Conservation (phyloP, 1,140 invertebrate genomes). For the Rhynchophorus ferrugineus region DNA sequence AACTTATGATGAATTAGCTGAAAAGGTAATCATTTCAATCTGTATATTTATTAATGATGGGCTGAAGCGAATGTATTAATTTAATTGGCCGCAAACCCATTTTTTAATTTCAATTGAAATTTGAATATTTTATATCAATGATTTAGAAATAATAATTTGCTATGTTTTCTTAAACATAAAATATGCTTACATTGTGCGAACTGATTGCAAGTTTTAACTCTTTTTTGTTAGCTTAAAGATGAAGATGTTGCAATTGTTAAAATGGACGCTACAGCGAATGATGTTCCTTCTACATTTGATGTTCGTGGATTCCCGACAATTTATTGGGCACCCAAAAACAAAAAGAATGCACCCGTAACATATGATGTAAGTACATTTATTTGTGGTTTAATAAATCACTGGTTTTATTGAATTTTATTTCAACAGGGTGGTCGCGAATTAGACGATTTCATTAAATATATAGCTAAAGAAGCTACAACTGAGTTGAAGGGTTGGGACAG, state of each 20-base stretch:
- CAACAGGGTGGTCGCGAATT: conserved; percentile 85
- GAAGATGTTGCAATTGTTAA: conserved; percentile 94
- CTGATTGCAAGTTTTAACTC: conserved; percentile 3
- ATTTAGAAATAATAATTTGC: too few relatives aligned
- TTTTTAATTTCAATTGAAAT: too few relatives aligned
- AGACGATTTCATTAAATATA: conserved; percentile 94
- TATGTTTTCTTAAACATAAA: too few relatives aligned
- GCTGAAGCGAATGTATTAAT: too few relatives aligned
- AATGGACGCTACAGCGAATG: conserved; percentile 97
- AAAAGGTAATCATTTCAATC: conserved; percentile 63
- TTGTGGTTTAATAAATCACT: neutral
- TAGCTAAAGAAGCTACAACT: conserved; percentile 84
- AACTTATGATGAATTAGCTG: conserved; percentile 88
- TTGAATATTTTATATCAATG: too few relatives aligned
- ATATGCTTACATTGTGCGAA: neutral
- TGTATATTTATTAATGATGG: too few relatives aligned
- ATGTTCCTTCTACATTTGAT: conserved; percentile 87
- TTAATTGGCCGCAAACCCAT: too few relatives aligned
- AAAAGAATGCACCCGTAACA: conserved; percentile 71
- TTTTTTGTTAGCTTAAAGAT: conserved; percentile 56
- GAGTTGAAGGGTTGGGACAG: conserved; percentile 85
- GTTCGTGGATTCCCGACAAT: conserved; percentile 97
- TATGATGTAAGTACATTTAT: conserved; percentile 65
- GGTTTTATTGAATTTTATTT: conserved; percentile 26
- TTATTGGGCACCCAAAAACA: conserved; percentile 87